phyloP scores from a whole-genome alignment of 2,888 invertebrate species.

The Tenthredo notha region DNA sequence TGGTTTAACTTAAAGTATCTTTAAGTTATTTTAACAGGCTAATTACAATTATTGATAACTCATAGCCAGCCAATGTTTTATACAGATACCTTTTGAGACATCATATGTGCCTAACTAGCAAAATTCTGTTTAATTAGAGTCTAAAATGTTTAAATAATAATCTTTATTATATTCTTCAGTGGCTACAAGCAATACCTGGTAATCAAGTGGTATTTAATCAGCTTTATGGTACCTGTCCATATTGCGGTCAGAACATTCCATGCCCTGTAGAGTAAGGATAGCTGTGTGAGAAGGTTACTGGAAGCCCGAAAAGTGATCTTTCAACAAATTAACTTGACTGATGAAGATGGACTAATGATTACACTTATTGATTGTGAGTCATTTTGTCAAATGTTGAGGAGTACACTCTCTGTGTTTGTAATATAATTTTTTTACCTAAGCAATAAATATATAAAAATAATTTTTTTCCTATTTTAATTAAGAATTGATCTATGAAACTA shows the following conservation, averaged over 20 bases:
- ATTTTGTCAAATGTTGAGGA: not conserved
- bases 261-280: constrained; percentile 62
- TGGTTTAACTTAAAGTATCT: constrained; percentile 1
- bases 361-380: not conserved
- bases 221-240: constrained; percentile 72
- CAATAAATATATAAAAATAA: constrained; percentile 5
- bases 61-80: not conserved
- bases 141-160: not conserved
- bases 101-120: not conserved
- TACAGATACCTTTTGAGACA: not conserved
- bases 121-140: not conserved
- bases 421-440: constrained; percentile 31
- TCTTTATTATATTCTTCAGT: constrained; percentile 66
- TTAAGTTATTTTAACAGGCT: constrained; percentile 36
- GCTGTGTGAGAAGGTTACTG: constrained; percentile 48
- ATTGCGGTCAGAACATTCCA: constrained; percentile 71
- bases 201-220: constrained; percentile 70
- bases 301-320: not conserved
- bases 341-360: constrained; percentile 15
- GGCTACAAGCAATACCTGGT: constrained; percentile 68
- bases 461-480: not conserved
- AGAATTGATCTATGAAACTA: not conserved
- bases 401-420: not conserved
- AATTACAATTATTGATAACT: constrained; percentile 42
- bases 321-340: not conserved